A percentile compares a stretch with the other conserved stretches of the same genome.
Conservation (phyloP, 2,113 vertebrate genomes). For the Columba livia region DNA sequence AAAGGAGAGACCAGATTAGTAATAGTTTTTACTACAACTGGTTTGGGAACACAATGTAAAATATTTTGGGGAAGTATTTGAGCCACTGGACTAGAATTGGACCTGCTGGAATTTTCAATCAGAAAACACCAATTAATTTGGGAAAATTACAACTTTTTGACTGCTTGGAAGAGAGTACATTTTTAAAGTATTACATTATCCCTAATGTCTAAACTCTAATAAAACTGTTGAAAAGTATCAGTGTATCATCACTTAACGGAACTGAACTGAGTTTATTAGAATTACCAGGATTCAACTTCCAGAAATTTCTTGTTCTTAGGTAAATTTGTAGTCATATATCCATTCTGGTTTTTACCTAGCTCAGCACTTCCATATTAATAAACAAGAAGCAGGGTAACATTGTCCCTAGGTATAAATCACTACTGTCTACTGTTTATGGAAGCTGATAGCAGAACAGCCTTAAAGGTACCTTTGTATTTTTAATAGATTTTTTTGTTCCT, state of each 20-base stretch:
- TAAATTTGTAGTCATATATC: slow-evolving; percentile 4
- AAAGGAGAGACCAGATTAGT: neutral
- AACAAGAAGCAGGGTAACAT: neutral
- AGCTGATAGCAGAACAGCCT: neutral
- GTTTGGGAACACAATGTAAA: neutral
- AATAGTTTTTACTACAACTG: neutral
- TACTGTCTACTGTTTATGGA: neutral
- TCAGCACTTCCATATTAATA: slow-evolving; percentile 14
- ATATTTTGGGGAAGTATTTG: neutral
- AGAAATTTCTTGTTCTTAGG: slow-evolving; percentile 9
- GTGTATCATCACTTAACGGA: neutral
- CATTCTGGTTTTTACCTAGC: neutral
- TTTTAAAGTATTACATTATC: neutral
- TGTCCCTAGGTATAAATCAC: neutral
- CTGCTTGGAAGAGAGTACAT: neutral
- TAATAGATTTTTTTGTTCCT: neutral
- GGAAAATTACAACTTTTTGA: neutral
- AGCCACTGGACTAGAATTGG: neutral
- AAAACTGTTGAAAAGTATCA: neutral
- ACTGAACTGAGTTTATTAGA: neutral
- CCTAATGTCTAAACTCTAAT: neutral
- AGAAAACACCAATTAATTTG: neutral
- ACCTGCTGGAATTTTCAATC: neutral
- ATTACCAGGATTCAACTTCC: neutral
- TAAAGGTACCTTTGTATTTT: neutral